These are phyloP conservation scores for Torymus texanus DNA, from an alignment of 2,888 invertebrate species.

Conservation along the genomic window DNA sequence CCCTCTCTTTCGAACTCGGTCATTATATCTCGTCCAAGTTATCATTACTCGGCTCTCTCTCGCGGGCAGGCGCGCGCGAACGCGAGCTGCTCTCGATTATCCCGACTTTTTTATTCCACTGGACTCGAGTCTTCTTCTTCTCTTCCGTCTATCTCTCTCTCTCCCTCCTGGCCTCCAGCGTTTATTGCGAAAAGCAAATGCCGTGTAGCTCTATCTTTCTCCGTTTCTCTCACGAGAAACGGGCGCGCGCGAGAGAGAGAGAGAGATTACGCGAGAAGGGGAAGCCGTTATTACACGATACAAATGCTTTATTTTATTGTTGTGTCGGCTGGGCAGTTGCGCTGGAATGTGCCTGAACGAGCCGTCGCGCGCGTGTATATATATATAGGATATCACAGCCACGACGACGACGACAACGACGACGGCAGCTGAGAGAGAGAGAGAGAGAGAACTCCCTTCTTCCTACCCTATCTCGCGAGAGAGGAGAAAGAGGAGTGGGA, in stretches of 20 bases:
- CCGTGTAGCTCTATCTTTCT: constrained; percentile 11
- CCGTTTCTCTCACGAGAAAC: neutral
- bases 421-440: constrained; percentile 32
- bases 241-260: constrained; percentile 10
- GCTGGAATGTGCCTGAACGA: constrained; percentile 63
- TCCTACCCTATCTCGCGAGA: no score
- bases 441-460: constrained; percentile 31
- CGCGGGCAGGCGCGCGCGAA: constrained; percentile 52
- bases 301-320: constrained; percentile 72
- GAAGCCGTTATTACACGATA: constrained; percentile 70
- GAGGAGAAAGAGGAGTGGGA: constrained; percentile 2
- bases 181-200: constrained; percentile 51
- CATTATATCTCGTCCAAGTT: constrained; percentile 71
- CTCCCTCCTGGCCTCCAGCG: constrained; percentile 21
- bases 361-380: constrained; percentile 58
- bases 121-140: constrained; percentile 21
- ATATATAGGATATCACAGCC: constrained; percentile 60
- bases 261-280: constrained; percentile 52
- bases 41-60: constrained; percentile 67
- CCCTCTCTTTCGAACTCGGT: constrained; percentile 61
- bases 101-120: constrained; percentile 62
- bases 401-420: neutral
- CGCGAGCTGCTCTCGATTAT: constrained; percentile 60
- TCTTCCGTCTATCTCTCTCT: constrained; percentile 21
- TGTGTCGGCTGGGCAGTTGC: constrained; percentile 58